Evolutionary conservation across 2,797 vertebrate genomes (phyloP).

Genomic region (Sebastolobus altivelis): DNA sequence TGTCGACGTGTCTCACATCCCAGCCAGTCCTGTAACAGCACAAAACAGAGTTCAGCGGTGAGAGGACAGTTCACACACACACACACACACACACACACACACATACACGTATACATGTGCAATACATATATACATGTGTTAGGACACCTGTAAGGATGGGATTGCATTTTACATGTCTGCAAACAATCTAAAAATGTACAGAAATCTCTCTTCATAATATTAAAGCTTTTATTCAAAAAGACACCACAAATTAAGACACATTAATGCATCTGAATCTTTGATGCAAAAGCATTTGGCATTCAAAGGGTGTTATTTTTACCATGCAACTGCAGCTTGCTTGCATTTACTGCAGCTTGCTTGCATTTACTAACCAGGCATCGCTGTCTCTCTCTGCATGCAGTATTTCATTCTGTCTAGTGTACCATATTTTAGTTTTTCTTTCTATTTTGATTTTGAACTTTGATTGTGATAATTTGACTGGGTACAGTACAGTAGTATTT

Average conservation of each 20-base stretch:
- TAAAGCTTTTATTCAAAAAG: not conserved
- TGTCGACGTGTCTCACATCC: conserved; percentile 88
- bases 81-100: not conserved
- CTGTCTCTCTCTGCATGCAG: not conserved
- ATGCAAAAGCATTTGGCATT: conserved; percentile 6
- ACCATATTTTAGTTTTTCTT: not conserved
- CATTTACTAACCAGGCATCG: not conserved
- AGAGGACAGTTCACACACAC: conserved; percentile 35
- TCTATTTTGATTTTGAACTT: too few species aligned
- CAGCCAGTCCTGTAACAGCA: conserved; percentile 88
- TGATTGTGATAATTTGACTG: not conserved
- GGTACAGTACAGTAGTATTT: not conserved
- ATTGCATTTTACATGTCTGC: not conserved
- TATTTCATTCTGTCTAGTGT: not conserved
- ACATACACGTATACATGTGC: not conserved
- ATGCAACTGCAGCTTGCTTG: not conserved
- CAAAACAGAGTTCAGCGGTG: conserved; percentile 81
- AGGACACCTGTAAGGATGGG: not conserved
- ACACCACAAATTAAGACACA: not conserved
- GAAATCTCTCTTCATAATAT: not conserved
- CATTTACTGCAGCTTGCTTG: too few species aligned
- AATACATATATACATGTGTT: not conserved
- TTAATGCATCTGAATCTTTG: not conserved
- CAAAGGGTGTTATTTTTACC: not conserved
- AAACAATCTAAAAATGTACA: not conserved